Base-by-base conservation (phyloP, 2,113 vertebrate genomes). In the Rhodinocichla rosea region DNA sequence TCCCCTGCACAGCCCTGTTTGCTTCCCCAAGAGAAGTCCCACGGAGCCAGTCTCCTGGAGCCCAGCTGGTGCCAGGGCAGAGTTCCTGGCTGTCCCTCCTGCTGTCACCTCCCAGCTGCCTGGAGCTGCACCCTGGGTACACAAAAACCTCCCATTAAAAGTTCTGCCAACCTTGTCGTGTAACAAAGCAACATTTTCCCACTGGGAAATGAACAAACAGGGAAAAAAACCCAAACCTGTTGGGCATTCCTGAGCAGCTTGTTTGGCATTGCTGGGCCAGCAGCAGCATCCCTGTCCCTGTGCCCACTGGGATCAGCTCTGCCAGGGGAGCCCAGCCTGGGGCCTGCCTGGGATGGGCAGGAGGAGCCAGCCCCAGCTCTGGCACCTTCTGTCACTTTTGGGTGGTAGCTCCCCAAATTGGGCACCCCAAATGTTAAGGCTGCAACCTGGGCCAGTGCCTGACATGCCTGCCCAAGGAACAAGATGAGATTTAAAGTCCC, bases 21-120 rank as follows among this genome's bases (percentile, higher is more conserved):
- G 21, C 10, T 33, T 39, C 47, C 28, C 14, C 35, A 10, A 5
- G 22, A 4, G 11, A 3, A 22, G 15, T 15, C 73, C 21, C 16
- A 2, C 19, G 2, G 57, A 53, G 35, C 45, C 45, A 1, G 6
- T 2, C 15, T 63, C 39, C 67, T 4, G 3, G 0, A 3, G 33
- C 77, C 47, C 13, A 1, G 60, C 55, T 19, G 59, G 11, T 13
- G 4, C 14, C 8, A 6, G 15, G 12, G 40, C 71, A 45, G 59
- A 24, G 33, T 8, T 67, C 26, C 33, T 59, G 53, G 23, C 1
- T 64, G 39, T 83, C 84, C 11, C 39, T 76, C 28, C 76, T 22
- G 57, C 69, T 23, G n/a, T 42, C 60, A 23, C 65, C 65, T 85
- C 57, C 60, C 76, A 33, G 6, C 62, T 63, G 56, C 87, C 83